A percentile compares a stretch with the other conserved stretches of the same genome.
Conservation (phyloP, 1,140 invertebrate genomes). For the Argopecten irradians region DNA sequence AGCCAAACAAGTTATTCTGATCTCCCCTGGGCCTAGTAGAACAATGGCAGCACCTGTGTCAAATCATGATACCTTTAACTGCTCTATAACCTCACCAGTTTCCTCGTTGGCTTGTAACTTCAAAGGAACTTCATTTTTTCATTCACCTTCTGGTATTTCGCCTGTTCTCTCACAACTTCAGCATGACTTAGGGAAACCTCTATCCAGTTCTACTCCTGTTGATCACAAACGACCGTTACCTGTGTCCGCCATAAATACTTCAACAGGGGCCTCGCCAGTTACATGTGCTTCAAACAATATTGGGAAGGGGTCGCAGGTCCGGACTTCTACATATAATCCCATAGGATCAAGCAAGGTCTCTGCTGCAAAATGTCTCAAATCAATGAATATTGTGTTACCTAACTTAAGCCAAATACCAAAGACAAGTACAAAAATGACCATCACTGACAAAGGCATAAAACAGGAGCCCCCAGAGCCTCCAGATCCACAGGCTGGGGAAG, state of each 20-base stretch:
- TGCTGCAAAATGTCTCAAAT: neutral
- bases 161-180: neutral
- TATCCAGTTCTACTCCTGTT: constrained; percentile 9
- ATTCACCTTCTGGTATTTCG: constrained; percentile 32
- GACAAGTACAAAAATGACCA: neutral
- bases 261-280: neutral
- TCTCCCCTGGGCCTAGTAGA: neutral
- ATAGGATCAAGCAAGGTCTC: neutral
- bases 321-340: neutral
- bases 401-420: constrained; percentile 4
- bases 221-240: neutral
- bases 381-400: neutral
- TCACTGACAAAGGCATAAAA: neutral
- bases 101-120: constrained; percentile 40
- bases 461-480: neutral
- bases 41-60: neutral
- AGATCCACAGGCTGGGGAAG: neutral
- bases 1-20: constrained; percentile 40
- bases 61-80: neutral
- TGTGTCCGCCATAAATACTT: neutral
- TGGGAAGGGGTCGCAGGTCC: neutral
- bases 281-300: neutral
- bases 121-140: constrained; percentile 37
- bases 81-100: constrained; percentile 37
- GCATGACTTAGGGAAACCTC: neutral